Percentiles rank a stretch among this genome's conserved stretches.
Evolutionary conservation across 2,797 vertebrate genomes (phyloP).

Genomic region (Cossypha dichroa): DNA sequence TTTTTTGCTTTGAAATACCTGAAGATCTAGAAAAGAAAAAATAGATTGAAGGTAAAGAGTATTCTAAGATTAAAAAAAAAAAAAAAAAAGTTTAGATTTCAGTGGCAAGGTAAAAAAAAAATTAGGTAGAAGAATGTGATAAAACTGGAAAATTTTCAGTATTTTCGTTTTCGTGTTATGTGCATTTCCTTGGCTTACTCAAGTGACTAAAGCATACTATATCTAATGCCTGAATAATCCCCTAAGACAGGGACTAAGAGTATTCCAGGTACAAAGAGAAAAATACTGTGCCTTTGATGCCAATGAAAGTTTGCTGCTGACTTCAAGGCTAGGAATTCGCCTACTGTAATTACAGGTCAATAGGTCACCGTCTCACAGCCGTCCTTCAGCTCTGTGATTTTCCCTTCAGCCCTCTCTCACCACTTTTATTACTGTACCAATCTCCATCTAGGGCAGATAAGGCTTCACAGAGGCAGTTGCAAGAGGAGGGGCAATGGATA

Average conservation of each 20-base stretch:
- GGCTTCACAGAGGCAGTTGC: background rate
- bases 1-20: conserved; percentile 25
- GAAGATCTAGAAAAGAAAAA: background rate
- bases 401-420: background rate
- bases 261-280: background rate
- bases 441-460: background rate
- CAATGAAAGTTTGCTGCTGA: background rate
- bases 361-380: background rate
- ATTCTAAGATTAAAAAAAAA: background rate
- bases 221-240: background rate
- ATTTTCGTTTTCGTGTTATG: background rate
- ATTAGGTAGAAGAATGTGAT: background rate
- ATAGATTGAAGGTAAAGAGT: background rate
- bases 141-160: background rate
- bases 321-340: background rate
- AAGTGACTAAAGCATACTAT: background rate
- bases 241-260: background rate
- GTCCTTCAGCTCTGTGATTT: background rate
- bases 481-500: background rate
- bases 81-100: background rate
- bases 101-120: background rate
- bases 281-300: background rate
- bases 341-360: background rate
- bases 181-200: background rate
- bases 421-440: background rate